Evolutionary conservation across 2,113 vertebrate species (phyloP).

Genomic region (Leucoraja erinaceus): DNA sequence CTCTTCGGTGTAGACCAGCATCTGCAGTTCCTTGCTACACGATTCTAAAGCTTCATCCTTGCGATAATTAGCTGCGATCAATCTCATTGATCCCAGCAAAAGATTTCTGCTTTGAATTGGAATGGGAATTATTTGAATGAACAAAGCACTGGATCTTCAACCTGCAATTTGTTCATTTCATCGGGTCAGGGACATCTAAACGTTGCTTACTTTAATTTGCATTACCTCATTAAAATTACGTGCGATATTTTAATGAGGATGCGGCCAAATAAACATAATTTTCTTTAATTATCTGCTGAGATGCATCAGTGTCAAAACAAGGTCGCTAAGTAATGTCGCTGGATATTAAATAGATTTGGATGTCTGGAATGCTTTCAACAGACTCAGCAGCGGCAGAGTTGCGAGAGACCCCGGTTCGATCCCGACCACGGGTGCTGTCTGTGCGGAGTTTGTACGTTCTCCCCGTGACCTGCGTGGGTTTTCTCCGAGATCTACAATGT

Average conservation of each 20-base stretch:
- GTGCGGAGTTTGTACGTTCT: no score
- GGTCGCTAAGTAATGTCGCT: background rate
- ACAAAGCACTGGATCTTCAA: background rate
- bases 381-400: no score
- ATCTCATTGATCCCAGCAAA: background rate
- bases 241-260: conserved; percentile 9
- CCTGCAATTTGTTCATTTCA: background rate
- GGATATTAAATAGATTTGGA: background rate
- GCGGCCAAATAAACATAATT: no score
- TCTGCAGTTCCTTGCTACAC: background rate
- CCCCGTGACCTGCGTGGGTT: no score
- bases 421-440: no score
- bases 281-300: conserved; percentile 11
- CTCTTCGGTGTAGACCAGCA: no score
- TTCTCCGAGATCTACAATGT: no score
- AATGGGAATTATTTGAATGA: no score
- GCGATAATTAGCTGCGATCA: background rate
- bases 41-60: background rate
- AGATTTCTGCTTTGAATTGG: background rate
- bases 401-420: no score
- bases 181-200: background rate
- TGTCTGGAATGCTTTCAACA: background rate
- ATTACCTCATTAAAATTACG: conserved; percentile 1
- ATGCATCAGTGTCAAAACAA: background rate
- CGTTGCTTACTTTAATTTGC: background rate